Conservation (phyloP, 2,113 vertebrate species). For the Scartelaos histophorus region DNA sequence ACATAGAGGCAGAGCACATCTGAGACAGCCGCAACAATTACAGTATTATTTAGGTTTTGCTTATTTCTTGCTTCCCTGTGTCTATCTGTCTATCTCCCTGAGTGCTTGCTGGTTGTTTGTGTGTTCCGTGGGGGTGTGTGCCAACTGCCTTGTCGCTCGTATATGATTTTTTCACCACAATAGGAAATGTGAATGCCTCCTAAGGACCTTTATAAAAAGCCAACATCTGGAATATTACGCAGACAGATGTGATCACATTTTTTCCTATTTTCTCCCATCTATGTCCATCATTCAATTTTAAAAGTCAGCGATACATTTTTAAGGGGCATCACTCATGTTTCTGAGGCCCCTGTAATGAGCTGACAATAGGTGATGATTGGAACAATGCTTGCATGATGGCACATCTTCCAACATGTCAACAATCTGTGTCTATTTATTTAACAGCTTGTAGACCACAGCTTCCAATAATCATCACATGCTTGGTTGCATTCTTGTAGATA, state of each 20-base stretch:
- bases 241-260: conserved; percentile 10
- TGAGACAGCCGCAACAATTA: conserved; percentile 57
- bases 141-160: conserved; percentile 19
- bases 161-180: conserved; percentile 40
- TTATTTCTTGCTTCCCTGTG: conserved; percentile 49
- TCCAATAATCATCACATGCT: conserved; percentile 30
- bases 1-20: conserved; percentile 44
- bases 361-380: conserved; percentile 13
- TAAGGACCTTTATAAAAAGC: conserved; percentile 10
- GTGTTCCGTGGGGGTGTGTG: conserved; percentile 25
- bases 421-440: conserved; percentile 6
- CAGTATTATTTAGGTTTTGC: conserved; percentile 51
- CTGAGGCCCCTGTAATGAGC: neutral
- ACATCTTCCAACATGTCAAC: conserved; percentile 9
- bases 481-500: conserved; percentile 2
- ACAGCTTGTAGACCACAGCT: conserved; percentile 4
- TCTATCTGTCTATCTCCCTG: conserved; percentile 30
- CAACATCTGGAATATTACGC: conserved; percentile 24
- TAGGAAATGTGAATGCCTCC: conserved; percentile 21
- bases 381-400: conserved; percentile 6
- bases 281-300: neutral
- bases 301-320: conserved; percentile 10
- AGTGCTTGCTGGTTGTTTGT: conserved; percentile 20
- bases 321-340: conserved; percentile 7
- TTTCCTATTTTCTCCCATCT: neutral